phyloP scores from a whole-genome alignment of 1,140 invertebrate genomes.

The Anoplophora glabripennis region DNA sequence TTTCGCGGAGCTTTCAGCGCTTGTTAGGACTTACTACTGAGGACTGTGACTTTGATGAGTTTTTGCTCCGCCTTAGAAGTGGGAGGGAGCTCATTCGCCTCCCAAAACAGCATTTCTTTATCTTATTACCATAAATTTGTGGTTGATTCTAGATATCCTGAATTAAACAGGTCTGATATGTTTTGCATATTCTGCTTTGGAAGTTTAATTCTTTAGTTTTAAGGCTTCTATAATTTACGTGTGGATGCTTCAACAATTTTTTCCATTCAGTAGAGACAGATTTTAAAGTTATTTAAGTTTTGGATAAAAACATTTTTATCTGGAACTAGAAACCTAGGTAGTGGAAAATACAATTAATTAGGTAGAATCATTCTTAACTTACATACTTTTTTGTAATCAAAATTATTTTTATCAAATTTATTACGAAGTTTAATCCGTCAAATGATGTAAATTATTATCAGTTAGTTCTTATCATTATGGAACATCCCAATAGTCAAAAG shows the following conservation, averaged over 20 bases:
- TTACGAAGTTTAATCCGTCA: no score
- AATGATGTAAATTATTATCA: no score
- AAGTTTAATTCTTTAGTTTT: conserved; percentile 19
- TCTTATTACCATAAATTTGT: conserved; percentile 43
- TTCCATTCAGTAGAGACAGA: neutral
- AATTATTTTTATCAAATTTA: no score
- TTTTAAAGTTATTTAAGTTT: no score
- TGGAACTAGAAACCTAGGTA: no score
- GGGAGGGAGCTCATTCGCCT: conserved; percentile 24
- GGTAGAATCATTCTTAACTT: no score
- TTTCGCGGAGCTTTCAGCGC: conserved; percentile 10
- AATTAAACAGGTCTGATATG: conserved; percentile 33
- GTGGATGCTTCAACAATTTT: conserved; percentile 7
- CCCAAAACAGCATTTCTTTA: conserved; percentile 36
- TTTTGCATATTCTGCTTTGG: conserved; percentile 37
- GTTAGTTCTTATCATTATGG: no score
- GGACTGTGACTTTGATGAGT: conserved; percentile 13
- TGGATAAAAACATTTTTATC: no score
- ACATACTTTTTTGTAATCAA: no score
- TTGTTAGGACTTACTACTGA: conserved; percentile 9
- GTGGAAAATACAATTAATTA: no score
- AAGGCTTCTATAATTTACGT: conserved; percentile 13
- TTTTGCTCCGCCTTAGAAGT: conserved; percentile 26
- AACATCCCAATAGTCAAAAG: no score
- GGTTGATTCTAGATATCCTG: conserved; percentile 36